Evolutionary conservation across 2,888 invertebrate species (phyloP).

Genomic region (Lasioglossum oenotherae): DNA sequence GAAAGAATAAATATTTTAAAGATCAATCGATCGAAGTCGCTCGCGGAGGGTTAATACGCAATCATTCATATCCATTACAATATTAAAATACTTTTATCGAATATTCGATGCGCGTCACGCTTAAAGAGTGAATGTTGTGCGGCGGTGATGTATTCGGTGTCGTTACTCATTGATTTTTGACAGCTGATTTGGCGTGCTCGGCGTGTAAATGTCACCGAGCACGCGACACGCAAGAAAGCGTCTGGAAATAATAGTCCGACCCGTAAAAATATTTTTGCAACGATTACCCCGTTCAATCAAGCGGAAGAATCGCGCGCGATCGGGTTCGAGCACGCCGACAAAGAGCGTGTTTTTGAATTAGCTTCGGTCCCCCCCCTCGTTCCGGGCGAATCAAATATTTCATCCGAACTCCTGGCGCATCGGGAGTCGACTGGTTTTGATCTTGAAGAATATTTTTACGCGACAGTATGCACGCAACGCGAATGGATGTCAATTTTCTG

Average conservation of each 20-base stretch:
- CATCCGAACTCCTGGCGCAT: conserved; percentile 27
- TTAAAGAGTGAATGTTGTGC: not conserved
- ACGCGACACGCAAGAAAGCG: not conserved
- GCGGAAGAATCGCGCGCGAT: not conserved
- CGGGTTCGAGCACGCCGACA: not conserved
- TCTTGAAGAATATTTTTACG: conserved; percentile 24
- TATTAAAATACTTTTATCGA: not conserved
- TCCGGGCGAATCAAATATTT: not conserved
- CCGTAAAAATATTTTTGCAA: not conserved
- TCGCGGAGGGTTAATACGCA: not conserved
- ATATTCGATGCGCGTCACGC: not conserved
- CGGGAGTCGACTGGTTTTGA: conserved; percentile 20
- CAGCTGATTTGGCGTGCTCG: not conserved
- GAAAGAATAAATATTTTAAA: not conserved
- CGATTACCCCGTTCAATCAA: not conserved
- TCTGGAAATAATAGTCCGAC: not conserved
- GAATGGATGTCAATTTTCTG: conserved; percentile 67
- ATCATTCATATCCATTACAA: not conserved
- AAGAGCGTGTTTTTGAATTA: not conserved
- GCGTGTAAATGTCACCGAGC: not conserved
- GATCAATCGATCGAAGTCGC: not conserved
- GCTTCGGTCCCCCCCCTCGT: not conserved
- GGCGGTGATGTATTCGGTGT: not conserved
- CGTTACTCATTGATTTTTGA: conserved; percentile 4
- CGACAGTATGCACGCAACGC: conserved; percentile 22